Base-by-base conservation (phyloP, 2,888 invertebrate species). In the Ametastegia equiseti region DNA sequence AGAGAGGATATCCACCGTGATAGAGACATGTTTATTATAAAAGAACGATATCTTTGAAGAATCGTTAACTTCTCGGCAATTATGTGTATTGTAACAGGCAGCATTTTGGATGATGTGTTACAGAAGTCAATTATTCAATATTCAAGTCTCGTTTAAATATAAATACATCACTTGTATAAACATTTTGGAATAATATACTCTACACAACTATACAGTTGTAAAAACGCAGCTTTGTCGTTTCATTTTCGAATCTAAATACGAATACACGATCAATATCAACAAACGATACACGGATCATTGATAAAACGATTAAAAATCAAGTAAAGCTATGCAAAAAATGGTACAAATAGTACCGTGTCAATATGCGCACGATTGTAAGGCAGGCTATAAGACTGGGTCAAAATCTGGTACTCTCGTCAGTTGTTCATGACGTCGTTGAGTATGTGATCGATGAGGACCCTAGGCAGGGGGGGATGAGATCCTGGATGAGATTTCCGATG, bases 401-500 rank as follows among this genome's bases (percentile, higher is more conserved):
- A 13, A 2, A 42, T 42, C 42, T 23, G 42, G 9, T 23, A 13
- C 1, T 39, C 11, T 19, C 6, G 19, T 83, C 83, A 85, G 69
- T 81, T 85, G 42, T 87, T 89, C 88, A 90, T 86, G 36, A 90
- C 88, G 57, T 90, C 89, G 33, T 87, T 89, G 30, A 91, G 82
- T 63, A 91, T 91, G 45, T 91, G 91, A 81, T 91, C 90, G 75
- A 91, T 91, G 63, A 88, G 86, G 1, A 91, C 89, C 47, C 90
- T 86, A 0, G 91, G 91, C 27, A 91, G 81, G 0, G 91, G 91
- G 1, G 91, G 91, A 82, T 91, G 91, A 0, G 88, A 84, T 30
- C 91, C 91, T 0, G 91, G 91, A 85, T 91, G 91, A 15, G 89
- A 90, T 50, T 91, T 91, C 9, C 91, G 86, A 71, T 91, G 91